These are phyloP conservation scores for Drosophila nigrodunni DNA, from an alignment of 1,140 invertebrate species.

Conservation along the genomic window DNA sequence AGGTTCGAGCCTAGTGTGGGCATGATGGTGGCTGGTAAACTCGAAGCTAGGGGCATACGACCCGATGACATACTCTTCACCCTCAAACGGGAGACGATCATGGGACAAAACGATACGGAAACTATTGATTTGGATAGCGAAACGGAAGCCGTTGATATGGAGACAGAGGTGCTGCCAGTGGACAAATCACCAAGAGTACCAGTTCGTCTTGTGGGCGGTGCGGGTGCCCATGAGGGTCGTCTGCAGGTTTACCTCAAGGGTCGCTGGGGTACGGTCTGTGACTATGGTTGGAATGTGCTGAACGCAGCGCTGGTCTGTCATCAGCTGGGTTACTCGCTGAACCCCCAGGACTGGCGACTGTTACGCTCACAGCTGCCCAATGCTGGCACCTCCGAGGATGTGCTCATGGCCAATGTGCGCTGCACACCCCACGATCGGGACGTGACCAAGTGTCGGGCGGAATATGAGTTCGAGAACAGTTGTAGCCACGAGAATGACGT, in stretches of 20 bases:
- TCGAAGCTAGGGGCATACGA: slow-evolving; percentile 92
- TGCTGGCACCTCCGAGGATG: slow-evolving; percentile 91
- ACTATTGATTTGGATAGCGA: slow-evolving; percentile 79
- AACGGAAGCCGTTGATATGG: slow-evolving; percentile 85
- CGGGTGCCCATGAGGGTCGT: slow-evolving; percentile 90
- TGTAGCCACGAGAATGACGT: slow-evolving; percentile 95
- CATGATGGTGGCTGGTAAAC: slow-evolving; percentile 97
- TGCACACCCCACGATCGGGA: slow-evolving; percentile 97
- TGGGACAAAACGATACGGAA: slow-evolving; percentile 87
- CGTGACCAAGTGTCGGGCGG: slow-evolving; percentile 93
- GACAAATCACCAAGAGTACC: slow-evolving; percentile 87
- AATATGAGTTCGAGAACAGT: slow-evolving; percentile 94
- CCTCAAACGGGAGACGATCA: slow-evolving; percentile 89
- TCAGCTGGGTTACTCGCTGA: slow-evolving; percentile 96
- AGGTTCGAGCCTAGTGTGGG: slow-evolving; percentile 95
- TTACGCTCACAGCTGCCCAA: slow-evolving; percentile 92
- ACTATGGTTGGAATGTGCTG: slow-evolving; percentile 97
- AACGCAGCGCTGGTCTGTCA: slow-evolving; percentile 97
- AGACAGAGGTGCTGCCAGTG: slow-evolving; percentile 86
- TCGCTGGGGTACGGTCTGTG: slow-evolving; percentile 98
- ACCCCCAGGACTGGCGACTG: slow-evolving; percentile 96
- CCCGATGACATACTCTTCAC: slow-evolving; percentile 92
- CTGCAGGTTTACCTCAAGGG: slow-evolving; percentile 92
- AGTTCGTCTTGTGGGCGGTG: slow-evolving; percentile 91
- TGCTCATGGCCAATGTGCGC: slow-evolving; percentile 93